Evolutionary conservation across 2,113 vertebrate species (phyloP), one percentile per base, ranked within the genome.

Genomic region (Psittacara wagleri): DNA sequence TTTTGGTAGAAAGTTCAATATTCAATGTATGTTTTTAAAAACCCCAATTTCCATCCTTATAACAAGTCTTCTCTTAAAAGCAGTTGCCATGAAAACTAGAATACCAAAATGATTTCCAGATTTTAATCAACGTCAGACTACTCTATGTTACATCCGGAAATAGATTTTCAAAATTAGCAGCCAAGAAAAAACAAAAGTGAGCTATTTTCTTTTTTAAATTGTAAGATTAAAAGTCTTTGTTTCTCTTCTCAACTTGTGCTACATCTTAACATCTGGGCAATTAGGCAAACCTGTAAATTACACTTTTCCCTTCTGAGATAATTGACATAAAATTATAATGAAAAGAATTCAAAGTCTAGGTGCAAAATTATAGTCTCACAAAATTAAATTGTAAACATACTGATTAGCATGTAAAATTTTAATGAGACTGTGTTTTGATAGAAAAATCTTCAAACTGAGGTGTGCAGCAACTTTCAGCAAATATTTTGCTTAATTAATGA

Each of bases 401-500:
- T 97, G 83, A 97, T 97, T 98, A 97, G 96, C 57, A 96, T 83
- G 92, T 92, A 97, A 98, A 96, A 96, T 96, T 97, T 97, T 97
- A 98, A 97, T 97, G 93, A 97, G 94, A 85, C 52, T 89, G 25
- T 95, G 90, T 96, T 97, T 97, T 97, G 91, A 97, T 96, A 95
- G 85, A 91, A 96, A 96, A 96, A 86, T 88, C 72, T 97, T 96
- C 89, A 95, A 97, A 97, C 95, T 93, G 95, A 95, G 85, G 55
- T 88, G 41, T 64, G 43, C 81, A 95, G 54, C 92, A 97, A 95
- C 59, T 96, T 94, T 90, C 94, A 93, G 70, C 88, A 97, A 97
- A 97, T 97, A 97, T 97, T 97, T 98, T 95, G 88, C 95, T 95
- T 95, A 97, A 98, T 97, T 98, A 97, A 97, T 97, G 84, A 92